Percentiles rank a stretch among this genome's conserved stretches.
Conservation (phyloP, 2,888 invertebrate genomes). For the Tanypteryx hageni region DNA sequence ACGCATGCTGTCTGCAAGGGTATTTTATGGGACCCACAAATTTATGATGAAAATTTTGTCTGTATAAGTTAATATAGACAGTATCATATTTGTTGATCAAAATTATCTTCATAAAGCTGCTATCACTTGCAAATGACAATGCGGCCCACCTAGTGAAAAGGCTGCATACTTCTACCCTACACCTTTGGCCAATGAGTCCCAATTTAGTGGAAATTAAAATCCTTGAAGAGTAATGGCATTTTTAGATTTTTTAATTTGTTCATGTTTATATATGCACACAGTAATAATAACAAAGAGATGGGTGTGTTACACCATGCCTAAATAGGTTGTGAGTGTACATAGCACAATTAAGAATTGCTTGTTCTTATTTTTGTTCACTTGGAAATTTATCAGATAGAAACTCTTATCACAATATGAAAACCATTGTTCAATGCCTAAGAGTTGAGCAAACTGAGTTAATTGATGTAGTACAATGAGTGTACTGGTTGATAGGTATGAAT, state of each 20-base stretch:
- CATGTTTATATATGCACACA: slow-evolving; percentile 40
- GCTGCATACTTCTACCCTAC: background rate
- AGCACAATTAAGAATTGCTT: background rate
- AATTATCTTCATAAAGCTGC: too few species aligned
- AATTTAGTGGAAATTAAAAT: background rate
- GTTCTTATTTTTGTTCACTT: background rate
- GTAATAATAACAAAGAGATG: background rate
- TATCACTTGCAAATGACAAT: too few species aligned
- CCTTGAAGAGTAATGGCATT: background rate
- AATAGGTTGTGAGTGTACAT: background rate
- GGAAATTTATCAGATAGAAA: too few species aligned
- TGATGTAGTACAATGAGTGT: background rate
- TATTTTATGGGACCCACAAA: too few species aligned
- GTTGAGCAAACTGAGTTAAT: background rate
- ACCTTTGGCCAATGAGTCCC: slow-evolving; percentile 24
- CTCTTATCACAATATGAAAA: background rate
- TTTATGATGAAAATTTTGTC: too few species aligned
- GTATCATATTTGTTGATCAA: too few species aligned
- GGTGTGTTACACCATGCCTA: slow-evolving; percentile 46
- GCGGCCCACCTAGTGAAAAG: too few species aligned
- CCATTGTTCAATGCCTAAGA: background rate
- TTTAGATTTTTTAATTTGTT: slow-evolving; percentile 15
- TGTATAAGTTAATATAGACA: too few species aligned
- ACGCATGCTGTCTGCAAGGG: too few species aligned
- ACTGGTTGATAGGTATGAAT: background rate